These are phyloP conservation scores for Penaeus vannamei DNA, from an alignment of 1,140 invertebrate species.

Conservation along the genomic window DNA sequence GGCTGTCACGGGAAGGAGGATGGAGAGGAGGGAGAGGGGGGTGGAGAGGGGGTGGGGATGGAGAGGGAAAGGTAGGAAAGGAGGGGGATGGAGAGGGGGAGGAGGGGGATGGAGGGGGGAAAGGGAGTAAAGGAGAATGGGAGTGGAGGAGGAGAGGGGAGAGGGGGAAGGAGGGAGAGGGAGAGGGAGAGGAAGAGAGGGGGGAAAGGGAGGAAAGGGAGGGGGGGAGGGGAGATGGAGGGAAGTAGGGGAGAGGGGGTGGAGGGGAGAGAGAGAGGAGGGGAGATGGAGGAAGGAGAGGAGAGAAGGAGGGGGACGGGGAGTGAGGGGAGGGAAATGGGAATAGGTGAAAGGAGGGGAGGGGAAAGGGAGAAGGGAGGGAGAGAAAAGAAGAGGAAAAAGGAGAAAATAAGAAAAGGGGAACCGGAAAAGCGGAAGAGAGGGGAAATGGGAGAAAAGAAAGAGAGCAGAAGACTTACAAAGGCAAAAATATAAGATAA, in stretches of 20 bases:
- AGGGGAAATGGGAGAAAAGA: background rate
- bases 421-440: background rate
- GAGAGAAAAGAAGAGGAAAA: background rate
- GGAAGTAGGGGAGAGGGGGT: no score
- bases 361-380: background rate
- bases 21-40: no score
- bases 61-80: no score
- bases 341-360: background rate
- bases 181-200: background rate
- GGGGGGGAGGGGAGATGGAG: no score
- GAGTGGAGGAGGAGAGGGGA: no score
- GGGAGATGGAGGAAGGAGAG: background rate
- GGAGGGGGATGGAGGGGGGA: no score
- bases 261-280: background rate
- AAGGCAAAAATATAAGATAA: background rate
- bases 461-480: background rate
- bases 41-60: no score
- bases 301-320: background rate
- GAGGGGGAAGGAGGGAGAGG: background rate
- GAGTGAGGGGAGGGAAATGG: background rate
- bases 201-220: background rate
- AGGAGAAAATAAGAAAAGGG: background rate
- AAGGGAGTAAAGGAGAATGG: no score
- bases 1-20: no score
- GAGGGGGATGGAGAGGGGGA: no score